A percentile compares a stretch with the other conserved stretches of the same genome.
Conservation (phyloP, 2,113 vertebrate species). For the Sylvia atricapilla region DNA sequence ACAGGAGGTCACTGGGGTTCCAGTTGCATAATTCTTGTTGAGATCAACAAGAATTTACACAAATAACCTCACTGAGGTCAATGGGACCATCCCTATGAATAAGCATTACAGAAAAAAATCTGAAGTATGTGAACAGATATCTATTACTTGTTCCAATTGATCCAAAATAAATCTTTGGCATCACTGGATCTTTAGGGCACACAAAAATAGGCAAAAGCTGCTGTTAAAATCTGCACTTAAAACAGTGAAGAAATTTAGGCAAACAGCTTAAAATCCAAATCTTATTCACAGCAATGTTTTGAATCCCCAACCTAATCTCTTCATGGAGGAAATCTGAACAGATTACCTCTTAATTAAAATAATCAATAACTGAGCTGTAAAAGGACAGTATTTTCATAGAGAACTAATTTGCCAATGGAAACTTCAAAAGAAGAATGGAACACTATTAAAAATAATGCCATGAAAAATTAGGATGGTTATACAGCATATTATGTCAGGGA, state of each 20-base stretch:
- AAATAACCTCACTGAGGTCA: constrained; percentile 25
- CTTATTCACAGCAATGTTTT: not conserved
- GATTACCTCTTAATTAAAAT: not conserved
- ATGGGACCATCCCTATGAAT: not conserved
- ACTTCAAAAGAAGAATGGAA: not conserved
- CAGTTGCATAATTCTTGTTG: constrained; percentile 16
- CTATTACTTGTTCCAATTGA: not conserved
- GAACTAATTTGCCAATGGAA: not conserved
- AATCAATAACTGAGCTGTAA: not conserved
- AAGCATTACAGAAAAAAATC: not conserved
- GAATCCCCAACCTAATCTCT: not conserved
- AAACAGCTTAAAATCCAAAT: not conserved
- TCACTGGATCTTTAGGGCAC: not conserved
- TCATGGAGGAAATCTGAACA: not conserved
- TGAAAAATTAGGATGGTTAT: not conserved
- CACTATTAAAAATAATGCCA: not conserved
- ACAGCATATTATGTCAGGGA: not conserved
- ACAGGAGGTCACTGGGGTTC: constrained; percentile 1
- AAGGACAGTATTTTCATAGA: not conserved
- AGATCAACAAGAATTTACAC: constrained; percentile 19
- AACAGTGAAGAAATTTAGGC: not conserved
- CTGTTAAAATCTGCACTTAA: not conserved
- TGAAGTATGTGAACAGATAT: not conserved
- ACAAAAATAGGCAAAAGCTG: not conserved
- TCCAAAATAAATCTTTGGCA: not conserved